Evolutionary conservation across 1,140 invertebrate genomes (phyloP).

Genomic region (Lepidurus couesii): DNA sequence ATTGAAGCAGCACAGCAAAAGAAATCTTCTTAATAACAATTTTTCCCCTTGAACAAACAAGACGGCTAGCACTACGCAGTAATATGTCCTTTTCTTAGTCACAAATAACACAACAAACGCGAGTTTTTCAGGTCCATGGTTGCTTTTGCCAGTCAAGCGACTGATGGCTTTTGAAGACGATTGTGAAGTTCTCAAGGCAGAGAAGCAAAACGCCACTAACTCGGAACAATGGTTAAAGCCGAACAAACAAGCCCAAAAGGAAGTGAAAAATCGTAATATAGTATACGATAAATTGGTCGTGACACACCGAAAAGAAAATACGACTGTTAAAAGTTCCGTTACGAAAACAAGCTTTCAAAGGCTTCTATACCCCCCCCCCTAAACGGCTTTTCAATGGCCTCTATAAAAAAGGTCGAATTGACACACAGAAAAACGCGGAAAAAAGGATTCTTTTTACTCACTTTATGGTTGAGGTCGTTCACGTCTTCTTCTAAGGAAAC

Average conservation of each 20-base stretch:
- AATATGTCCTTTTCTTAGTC: background rate
- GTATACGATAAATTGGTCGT: background rate
- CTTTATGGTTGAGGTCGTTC: conserved; percentile 81
- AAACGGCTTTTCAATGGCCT: background rate
- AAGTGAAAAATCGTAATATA: background rate
- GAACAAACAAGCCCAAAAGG: background rate
- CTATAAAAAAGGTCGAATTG: conserved; percentile 19
- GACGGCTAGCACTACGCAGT: background rate
- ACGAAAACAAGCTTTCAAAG: background rate
- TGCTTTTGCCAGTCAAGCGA: no score
- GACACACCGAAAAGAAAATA: background rate
- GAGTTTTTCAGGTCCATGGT: no score
- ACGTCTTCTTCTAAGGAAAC: conserved; percentile 85
- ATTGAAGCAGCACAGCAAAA: background rate
- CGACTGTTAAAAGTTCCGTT: background rate
- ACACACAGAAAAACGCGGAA: background rate
- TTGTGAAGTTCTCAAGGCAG: background rate
- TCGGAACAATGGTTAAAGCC: background rate
- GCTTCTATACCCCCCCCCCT: background rate
- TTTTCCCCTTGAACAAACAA: background rate
- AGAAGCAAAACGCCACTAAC: background rate
- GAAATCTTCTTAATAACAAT: no score
- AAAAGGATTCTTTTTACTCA: conserved; percentile 46
- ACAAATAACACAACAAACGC: no score
- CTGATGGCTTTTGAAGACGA: background rate